Evolutionary conservation across 2,888 invertebrate species (phyloP), one percentile per base, ranked within the genome.

Genomic region (Ecliptopera silaceata): DNA sequence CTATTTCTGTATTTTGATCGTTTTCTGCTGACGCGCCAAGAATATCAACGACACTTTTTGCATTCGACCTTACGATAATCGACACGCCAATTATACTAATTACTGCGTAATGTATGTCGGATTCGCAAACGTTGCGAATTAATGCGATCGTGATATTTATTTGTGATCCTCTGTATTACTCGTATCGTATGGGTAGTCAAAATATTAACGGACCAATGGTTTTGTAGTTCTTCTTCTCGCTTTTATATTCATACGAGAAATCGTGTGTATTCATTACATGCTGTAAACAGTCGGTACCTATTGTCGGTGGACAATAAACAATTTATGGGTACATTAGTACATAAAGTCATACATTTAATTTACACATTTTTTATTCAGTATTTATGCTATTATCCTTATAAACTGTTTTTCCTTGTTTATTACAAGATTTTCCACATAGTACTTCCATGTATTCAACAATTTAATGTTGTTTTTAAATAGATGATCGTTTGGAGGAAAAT

Each of bases 1-100:
- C 61, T 60, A 60, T 55, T 62, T 64, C 46, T 52, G 56, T 60
- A 57, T 64, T 62, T 61, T 62, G 57, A 64, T 62, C 55, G 49
- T 50, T 55, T 57, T 56, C 54, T 60, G 59, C 56, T 63, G 56
- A 63, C 54, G 52, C 46, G 52, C 31, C 56, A 29, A 31, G 56
- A 62, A 65, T 61, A 59, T 60, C 31, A 56, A 60, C 57, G 48
- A 26, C 51, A 38, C 17, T 56, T 61, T 55, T 48, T 54, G 52
- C 39, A 58, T 57, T 44, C 55, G 43, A 45, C 36, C 47, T 42
- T 53, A 43, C 12, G n/a, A 32, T 38, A 32, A 52, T 18, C 10
- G 13, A 8, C 45, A 18, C 17, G 17, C 20, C 26, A 15, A 6
- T 34, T 11, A 42, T 26, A 26, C 26, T 6, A 26, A 26, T 26